Base-by-base conservation (phyloP, 1,140 invertebrate genomes). In the Lasioglossum baleicum region DNA sequence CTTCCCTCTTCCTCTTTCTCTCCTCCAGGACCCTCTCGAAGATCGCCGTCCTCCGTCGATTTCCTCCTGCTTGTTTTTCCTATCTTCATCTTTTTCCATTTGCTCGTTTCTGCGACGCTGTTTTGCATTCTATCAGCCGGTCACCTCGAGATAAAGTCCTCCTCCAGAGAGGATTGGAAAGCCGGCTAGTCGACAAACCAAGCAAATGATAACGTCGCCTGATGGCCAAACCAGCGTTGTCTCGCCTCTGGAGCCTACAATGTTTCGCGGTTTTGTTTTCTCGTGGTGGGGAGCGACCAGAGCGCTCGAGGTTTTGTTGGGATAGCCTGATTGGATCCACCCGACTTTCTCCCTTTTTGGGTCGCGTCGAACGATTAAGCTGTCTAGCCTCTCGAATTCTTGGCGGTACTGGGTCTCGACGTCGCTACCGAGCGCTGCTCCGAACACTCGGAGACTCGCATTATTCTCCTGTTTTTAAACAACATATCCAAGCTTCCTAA, bases 121-220 rank as follows among this genome's bases (percentile, higher is more conserved):
- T 75, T 80, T 80, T 75, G 71, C 78, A 80, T 80, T 31, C 71
- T 61, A 60, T 53, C 61, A n/a, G 35, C 35, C 13, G 17, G 3
- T 7, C 0, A 8, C 4, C n/a, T n/a, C 51, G 63, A 65, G 78
- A 75, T 75, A 72, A 80, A 66, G 48, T 63, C 26, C 42, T 76
- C 56, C n/a, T 35, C 35, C 51, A 3, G 5, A 3, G 5, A 17
- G 31, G 44, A 31, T 56, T 58, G 26, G 51, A 67, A 40, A 48
- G 22, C 1, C 20, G 17, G 15, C 40, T 2, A 15, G 31, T 35
- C 11, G 0, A 48, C 8, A 20, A 3, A 58, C 26, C 35, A n/a
- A 11, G 17, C 2, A n/a, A 1, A 40, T 48, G 71, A 67, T 80
- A 75, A 80, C 40, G 26, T 2, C 26, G 60, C 71, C 51, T 56